Evolutionary conservation across 2,888 invertebrate genomes (phyloP), one percentile per base, ranked within the genome.

Genomic region (Conops quadrifasciatus): DNA sequence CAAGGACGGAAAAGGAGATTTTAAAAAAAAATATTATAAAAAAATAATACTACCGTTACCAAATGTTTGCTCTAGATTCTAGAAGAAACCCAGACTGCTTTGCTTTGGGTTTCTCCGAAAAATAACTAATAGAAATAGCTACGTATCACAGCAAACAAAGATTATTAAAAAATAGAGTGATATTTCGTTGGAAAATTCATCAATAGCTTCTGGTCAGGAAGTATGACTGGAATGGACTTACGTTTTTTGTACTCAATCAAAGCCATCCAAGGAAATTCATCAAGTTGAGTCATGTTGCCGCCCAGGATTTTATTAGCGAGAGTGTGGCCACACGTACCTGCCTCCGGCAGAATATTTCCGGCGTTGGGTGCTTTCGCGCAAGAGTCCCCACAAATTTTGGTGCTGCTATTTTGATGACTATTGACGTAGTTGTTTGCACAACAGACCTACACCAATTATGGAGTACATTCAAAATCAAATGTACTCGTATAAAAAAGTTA

Each of bases 251-350:
- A 91, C 36, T 88, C 88, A 4, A 86, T 71, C 24, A 86, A 59
- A 1, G 79, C 83, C 85, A 85, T 85, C 86, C 85, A 86, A 1
- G 92, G 91, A 78, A 90, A 91, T 77, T 92, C 92, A 72, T 89
- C 90, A 11, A 92, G 83, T 3, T 89, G 88, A 0, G 91, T 88
- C 47, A 80, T 78, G 49, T 85, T 85, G 5, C 92, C 92, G 0
- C 92, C 91, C n/a, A 88, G 87, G 73, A 92, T 91, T 72, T 88
- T 87, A 79, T 90, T 87, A 19, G 84, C 81, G 69, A 85, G 85
- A 72, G 85, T 84, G 9, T 78, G 78, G 0, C 91, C 92, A 77
- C 92, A 92, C 1, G 80, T 81, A 0, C 82, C 86, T 1, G 77
- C 82, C 53, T 82, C 80, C 0, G 89, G 90, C 49, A 90, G 79